A percentile compares a stretch with the other conserved stretches of the same genome.
phyloP scores from a whole-genome alignment of 2,113 vertebrate genomes.

The Pelecanoides urinatrix region DNA sequence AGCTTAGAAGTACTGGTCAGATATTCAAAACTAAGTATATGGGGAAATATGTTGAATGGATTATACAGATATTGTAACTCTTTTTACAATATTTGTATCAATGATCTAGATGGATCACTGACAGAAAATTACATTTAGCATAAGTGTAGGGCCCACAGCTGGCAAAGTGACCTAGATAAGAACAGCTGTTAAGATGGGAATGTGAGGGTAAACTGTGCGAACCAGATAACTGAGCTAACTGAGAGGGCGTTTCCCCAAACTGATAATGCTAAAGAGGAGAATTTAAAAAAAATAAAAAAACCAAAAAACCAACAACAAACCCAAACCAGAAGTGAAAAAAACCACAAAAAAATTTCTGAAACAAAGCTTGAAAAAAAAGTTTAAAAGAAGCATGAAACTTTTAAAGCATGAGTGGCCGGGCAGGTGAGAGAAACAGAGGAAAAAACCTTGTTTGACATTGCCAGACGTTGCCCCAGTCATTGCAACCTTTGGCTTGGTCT shows the following conservation, averaged over 20 bases:
- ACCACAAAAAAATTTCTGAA: not conserved
- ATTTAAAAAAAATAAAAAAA: not conserved
- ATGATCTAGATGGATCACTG: not conserved
- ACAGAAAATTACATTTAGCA: not conserved
- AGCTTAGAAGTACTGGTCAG: not conserved
- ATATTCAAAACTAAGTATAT: not conserved
- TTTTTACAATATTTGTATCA: not conserved
- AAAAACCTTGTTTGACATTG: not conserved
- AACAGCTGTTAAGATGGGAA: accelerated
- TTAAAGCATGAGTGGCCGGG: not conserved
- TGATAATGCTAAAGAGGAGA: not conserved
- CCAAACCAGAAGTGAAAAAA: not conserved
- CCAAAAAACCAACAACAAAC: no score
- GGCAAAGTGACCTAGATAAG: not conserved
- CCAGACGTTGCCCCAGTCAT: no score
- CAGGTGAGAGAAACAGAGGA: not conserved
- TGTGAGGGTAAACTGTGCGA: not conserved
- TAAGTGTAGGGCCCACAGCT: not conserved
- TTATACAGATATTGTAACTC: not conserved
- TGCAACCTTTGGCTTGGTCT: not conserved
- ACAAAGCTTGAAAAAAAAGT: not conserved
- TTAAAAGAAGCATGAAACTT: not conserved
- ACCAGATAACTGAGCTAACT: not conserved
- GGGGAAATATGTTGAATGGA: not conserved
- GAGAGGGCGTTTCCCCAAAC: not conserved